Evolutionary conservation across 2,113 vertebrate genomes (phyloP).

Genomic region (Balaeniceps rex): DNA sequence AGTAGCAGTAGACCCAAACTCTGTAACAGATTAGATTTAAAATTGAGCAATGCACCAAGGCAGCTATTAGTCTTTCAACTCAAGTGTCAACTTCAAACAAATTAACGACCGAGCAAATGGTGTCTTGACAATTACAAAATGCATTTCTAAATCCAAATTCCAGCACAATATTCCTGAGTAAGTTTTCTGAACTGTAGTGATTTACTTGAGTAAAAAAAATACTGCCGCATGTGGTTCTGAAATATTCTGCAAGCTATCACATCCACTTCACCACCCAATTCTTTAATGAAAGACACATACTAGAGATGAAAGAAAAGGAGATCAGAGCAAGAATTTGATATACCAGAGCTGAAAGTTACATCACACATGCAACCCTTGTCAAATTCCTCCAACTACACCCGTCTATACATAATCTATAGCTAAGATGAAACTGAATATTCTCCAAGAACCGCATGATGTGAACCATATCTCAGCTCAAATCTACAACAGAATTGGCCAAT

Average conservation of each 20-base stretch:
- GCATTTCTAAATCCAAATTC: conserved; percentile 1
- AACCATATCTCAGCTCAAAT: not conserved
- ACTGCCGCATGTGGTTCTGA: not conserved
- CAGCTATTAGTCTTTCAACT: conserved; percentile 27
- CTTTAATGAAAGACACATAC: not conserved
- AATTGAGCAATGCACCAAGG: not conserved
- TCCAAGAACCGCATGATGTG: not conserved
- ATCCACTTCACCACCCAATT: not conserved
- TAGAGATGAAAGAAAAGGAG: conserved; percentile 32
- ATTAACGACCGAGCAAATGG: not conserved
- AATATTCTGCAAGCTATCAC: not conserved
- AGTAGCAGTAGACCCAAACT: not conserved
- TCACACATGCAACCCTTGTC: not conserved
- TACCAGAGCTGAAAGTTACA: conserved; percentile 22
- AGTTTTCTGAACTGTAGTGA: not conserved
- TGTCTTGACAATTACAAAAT: conserved; percentile 21
- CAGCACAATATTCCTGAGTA: not conserved
- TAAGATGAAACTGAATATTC: conserved; percentile 45
- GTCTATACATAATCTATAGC: not conserved
- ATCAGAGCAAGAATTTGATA: conserved; percentile 40
- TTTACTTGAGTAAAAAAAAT: not conserved
- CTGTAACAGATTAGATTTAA: not conserved
- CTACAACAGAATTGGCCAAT: not conserved
- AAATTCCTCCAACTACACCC: not conserved
- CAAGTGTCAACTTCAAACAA: conserved; percentile 7